Evolutionary conservation across 2,888 invertebrate species (phyloP), one percentile per base, ranked within the genome.

Genomic region (Thecophora atra): DNA sequence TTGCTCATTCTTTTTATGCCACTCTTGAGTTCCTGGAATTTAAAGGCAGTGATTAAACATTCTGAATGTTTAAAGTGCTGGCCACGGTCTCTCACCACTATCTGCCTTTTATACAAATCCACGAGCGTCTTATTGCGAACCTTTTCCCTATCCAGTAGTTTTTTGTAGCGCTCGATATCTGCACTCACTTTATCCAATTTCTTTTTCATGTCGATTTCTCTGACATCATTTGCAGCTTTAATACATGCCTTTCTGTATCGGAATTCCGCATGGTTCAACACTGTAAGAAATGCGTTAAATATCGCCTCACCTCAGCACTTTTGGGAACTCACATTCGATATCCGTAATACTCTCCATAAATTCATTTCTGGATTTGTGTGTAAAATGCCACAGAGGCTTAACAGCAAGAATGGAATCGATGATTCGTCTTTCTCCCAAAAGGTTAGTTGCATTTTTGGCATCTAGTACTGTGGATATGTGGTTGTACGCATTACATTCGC

Each of bases 151-250:
- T 24, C 26, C 15, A n/a, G n/a, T n/a, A n/a, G 26, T 58, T 13
- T 17, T 21, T 58, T 58, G 28, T 58, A 58, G 26, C 28, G 58
- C 24, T 58, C 24, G 58, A 58, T 24, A 15, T 58, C 26, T n/a
- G 1, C n/a, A 4, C 8, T 24, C 8, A 19, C 5, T 5, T 11
- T 28, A 11, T 24, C 28, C 11, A 58, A 15, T 3, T 0, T 58
- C 15, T 17, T 24, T 6, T 4, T 6, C 7, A 11, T 15, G 15
- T 15, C 5, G 24, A 58, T 28, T 28, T 24, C 26, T 15, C 4
- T 28, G 11, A 13, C 26, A 15, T 58, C 58, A 28, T 28, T 26
- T 26, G 11, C 3, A 1, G 24, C 58, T 7, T 58, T 13, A 8
- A 5, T 21, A 15, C 3, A 15, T 2, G 3, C 3, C 11, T 15